Conservation (phyloP, 2,888 invertebrate genomes). For the Malthinus flaveolus region DNA sequence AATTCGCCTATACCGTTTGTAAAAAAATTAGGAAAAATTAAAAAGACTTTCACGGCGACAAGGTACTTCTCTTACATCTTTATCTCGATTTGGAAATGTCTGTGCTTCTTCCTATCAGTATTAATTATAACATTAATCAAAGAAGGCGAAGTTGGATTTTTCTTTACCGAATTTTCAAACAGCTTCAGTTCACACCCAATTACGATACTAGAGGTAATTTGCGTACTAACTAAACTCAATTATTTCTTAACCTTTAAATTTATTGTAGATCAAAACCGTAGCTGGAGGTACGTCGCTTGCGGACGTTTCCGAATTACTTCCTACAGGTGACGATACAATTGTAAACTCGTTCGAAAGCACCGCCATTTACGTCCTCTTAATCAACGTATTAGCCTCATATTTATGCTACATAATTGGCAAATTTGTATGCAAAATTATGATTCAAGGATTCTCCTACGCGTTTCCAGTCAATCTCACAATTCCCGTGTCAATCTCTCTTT, state of each 20-base stretch:
- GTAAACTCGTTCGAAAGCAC: constrained; percentile 73
- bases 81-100: constrained; percentile 89
- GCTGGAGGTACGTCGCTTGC: constrained; percentile 66
- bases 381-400: constrained; percentile 83
- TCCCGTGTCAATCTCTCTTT: constrained; percentile 83
- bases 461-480: constrained; percentile 93
- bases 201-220: constrained; percentile 69
- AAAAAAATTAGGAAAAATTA: constrained; percentile 74
- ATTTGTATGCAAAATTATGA: constrained; percentile 94
- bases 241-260: background rate
- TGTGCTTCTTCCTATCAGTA: constrained; percentile 76
- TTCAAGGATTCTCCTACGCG: constrained; percentile 96
- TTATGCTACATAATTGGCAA: constrained; percentile 92
- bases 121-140: constrained; percentile 73
- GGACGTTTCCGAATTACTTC: constrained; percentile 75
- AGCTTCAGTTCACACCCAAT: constrained; percentile 81
- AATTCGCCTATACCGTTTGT: constrained; percentile 81
- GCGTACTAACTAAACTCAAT: background rate
- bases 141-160: constrained; percentile 75
- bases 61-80: constrained; percentile 90
- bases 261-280: constrained; percentile 62
- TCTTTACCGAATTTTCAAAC: constrained; percentile 74
- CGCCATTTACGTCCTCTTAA: constrained; percentile 74
- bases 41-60: constrained; percentile 76
- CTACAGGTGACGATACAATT: constrained; percentile 74